Evolutionary conservation across 2,888 invertebrate genomes (phyloP).

Genomic region (Ichneumon xanthorius): DNA sequence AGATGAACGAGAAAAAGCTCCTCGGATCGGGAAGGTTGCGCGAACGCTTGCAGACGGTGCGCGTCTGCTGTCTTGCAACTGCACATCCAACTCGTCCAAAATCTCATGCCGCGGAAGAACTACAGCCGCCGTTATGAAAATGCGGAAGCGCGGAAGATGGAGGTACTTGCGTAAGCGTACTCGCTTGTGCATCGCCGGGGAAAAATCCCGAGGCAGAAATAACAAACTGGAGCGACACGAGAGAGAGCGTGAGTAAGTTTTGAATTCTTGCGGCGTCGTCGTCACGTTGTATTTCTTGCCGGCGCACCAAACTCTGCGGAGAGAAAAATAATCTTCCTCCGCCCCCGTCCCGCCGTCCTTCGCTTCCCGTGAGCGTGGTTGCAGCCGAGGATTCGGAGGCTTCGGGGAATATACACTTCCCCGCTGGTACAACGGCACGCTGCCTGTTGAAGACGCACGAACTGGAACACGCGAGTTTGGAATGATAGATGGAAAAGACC

Average conservation of each 20-base stretch:
- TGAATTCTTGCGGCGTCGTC: conserved; percentile 60
- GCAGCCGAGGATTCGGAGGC: conserved; percentile 45
- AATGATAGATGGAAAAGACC: conserved; percentile 36
- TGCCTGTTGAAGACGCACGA: conserved; percentile 58
- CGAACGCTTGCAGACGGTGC: conserved; percentile 38
- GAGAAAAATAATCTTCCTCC: conserved; percentile 56
- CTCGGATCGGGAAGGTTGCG: conserved; percentile 30
- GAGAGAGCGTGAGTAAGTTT: conserved; percentile 29
- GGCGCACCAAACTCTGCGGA: conserved; percentile 51
- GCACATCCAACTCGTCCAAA: conserved; percentile 62
- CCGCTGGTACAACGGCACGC: conserved; percentile 16
- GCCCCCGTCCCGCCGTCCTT: conserved; percentile 6
- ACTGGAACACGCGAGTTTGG: conserved; percentile 51
- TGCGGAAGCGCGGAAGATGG: conserved; percentile 36
- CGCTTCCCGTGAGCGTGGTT: conserved; percentile 14
- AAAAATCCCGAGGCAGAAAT: not conserved
- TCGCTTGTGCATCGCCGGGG: conserved; percentile 46
- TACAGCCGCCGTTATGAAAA: conserved; percentile 39
- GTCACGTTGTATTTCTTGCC: conserved; percentile 47
- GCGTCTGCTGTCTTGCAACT: conserved; percentile 46
- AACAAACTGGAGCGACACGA: conserved; percentile 16
- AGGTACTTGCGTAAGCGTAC: conserved; percentile 20
- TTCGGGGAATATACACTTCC: conserved; percentile 47
- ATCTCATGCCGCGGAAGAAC: conserved; percentile 55
- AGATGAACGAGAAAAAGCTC: conserved; percentile 60